Percentiles rank a stretch among this genome's conserved stretches.
phyloP scores from a whole-genome alignment of 2,888 invertebrate species.

The Netelia melanura region DNA sequence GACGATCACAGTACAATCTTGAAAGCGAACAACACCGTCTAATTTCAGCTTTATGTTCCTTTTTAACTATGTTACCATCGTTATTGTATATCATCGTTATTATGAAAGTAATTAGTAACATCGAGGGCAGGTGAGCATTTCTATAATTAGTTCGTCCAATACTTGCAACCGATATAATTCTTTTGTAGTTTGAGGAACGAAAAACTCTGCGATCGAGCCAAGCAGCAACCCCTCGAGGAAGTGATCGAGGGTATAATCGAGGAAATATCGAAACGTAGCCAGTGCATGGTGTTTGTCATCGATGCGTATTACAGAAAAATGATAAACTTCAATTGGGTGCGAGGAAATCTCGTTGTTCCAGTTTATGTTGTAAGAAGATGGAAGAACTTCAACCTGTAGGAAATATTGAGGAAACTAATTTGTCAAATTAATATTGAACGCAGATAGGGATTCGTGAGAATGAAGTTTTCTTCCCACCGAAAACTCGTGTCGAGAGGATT shows the following conservation, averaged over 20 bases:
- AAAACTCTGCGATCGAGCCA: slow-evolving; percentile 43
- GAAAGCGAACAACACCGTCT: neutral
- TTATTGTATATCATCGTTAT: slow-evolving; percentile 12
- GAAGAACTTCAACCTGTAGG: neutral
- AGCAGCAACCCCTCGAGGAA: slow-evolving; percentile 70
- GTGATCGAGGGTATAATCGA: slow-evolving; percentile 75
- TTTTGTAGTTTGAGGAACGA: slow-evolving; percentile 52
- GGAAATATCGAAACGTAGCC: slow-evolving; percentile 75
- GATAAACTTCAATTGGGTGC: slow-evolving; percentile 69
- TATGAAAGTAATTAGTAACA: slow-evolving; percentile 4
- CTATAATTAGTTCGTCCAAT: neutral
- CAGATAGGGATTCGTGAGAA: slow-evolving; percentile 79
- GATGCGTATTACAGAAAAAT: slow-evolving; percentile 78
- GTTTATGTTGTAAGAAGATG: slow-evolving; percentile 71
- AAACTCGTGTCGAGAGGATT: slow-evolving; percentile 68
- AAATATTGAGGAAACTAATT: slow-evolving; percentile 12
- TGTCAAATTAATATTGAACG: slow-evolving; percentile 14
- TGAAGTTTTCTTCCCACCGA: slow-evolving; percentile 77
- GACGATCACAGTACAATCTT: neutral
- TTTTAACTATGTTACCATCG: slow-evolving; percentile 9
- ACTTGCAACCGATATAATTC: neutral
- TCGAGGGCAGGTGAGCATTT: slow-evolving; percentile 43
- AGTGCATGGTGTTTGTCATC: slow-evolving; percentile 79
- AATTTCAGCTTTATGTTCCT: neutral
- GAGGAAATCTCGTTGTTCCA: slow-evolving; percentile 63